Base-by-base conservation (phyloP, 2,113 vertebrate genomes). In the Notarius lentiginosus region DNA sequence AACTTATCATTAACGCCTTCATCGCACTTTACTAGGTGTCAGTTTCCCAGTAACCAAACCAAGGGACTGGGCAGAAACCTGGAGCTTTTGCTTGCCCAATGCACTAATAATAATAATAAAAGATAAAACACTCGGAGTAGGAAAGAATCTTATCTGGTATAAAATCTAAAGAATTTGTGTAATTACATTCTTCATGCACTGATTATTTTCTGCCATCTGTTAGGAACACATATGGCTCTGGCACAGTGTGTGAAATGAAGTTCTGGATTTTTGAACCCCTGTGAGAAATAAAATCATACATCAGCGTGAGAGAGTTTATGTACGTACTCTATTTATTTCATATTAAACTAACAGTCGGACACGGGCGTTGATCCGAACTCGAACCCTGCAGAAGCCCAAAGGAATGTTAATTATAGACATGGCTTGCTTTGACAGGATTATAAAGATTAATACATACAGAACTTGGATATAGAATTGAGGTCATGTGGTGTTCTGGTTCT, bases 181-280 rank as follows among this genome's bases (percentile, higher is more conserved):
- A 65, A 85, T 79, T 85, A 61, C 73, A 24, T 79, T 65, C 55
- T 85, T 77, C 12, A 85, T 7, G 15, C 84, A 85, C 24, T 51
- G 47, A 61, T 85, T 85, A 65, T 65, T 85, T 65, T 65, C n/a
- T 27, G 9, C 49, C 51, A 27, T 83, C 63, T 70, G 82, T 14
- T 53, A 18, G 80, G 27, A 83, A 68, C 70, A 73, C 41, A 51
- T 14, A 77, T 49, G 27, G 6, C 41, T 51, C 14, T 20, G 24
- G 22, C 30, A 41, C 51, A 34, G 6, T 12, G 24, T 53, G 22
- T 51, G 30, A 41, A 53, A 84, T 15, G 82, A 72, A 70, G 34
- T 60, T 84, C 30, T 73, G 24, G 1, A 22, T 41, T 55, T 60
- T 53, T 83, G 7, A 15, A 27, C 63, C 55, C 55, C 63, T 10